A percentile compares a stretch with the other conserved stretches of the same genome.
Evolutionary conservation across 2,888 invertebrate genomes (phyloP).

Genomic region (Epinotia ramella): DNA sequence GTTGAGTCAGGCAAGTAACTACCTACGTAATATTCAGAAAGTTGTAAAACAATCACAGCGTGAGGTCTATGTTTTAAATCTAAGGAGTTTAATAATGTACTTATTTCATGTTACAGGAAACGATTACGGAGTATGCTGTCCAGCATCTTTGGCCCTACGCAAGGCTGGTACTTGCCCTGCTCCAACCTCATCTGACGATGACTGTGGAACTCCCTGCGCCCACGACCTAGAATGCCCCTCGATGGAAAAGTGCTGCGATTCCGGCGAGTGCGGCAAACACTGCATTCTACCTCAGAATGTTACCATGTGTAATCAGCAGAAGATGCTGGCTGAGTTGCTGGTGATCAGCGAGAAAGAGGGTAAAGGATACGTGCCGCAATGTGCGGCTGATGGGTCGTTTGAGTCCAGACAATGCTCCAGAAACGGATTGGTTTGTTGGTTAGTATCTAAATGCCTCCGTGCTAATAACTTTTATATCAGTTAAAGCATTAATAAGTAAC

Average conservation of each 20-base stretch:
- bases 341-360: constrained; percentile 92
- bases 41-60: not conserved
- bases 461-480: too few species aligned
- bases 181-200: constrained; percentile 67
- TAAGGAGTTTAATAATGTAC: not conserved
- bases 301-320: constrained; percentile 92
- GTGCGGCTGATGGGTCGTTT: constrained; percentile 89
- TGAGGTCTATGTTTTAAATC: not conserved
- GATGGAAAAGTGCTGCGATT: constrained; percentile 92
- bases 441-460: constrained; percentile 46
- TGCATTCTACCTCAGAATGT: constrained; percentile 91
- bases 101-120: constrained; percentile 80
- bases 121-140: constrained; percentile 95
- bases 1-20: constrained; percentile 87
- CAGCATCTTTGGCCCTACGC: constrained; percentile 90
- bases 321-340: constrained; percentile 90
- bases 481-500: too few species aligned
- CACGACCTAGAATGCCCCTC: constrained; percentile 93
- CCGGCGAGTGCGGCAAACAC: constrained; percentile 89
- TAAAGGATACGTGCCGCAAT: constrained; percentile 94
- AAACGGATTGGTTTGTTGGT: constrained; percentile 94
- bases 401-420: constrained; percentile 91
- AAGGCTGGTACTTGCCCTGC: constrained; percentile 92
- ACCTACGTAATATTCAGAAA: not conserved
- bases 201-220: constrained; percentile 88